These are phyloP conservation scores for Zoanthus sansibaricus DNA, from an alignment of 92 coral and sea anemone genomes.

Conservation along the genomic window DNA sequence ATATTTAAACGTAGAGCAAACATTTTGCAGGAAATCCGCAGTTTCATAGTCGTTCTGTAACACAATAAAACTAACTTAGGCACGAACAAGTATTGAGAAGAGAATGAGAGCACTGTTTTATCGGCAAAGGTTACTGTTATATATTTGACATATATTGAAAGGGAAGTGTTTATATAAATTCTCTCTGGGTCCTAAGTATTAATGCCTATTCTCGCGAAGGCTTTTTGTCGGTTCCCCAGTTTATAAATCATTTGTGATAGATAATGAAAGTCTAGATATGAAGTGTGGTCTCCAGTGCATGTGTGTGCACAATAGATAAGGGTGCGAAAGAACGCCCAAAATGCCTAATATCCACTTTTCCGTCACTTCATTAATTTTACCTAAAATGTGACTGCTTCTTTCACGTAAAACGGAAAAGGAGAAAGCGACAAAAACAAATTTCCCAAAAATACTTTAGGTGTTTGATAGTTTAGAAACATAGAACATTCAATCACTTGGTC, in stretches of 20 bases:
- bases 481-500: background rate
- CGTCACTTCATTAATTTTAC: constrained; percentile 46
- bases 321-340: constrained; percentile 32
- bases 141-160: background rate
- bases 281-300: constrained; percentile 31
- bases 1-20: constrained; percentile 8
- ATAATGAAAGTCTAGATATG: constrained; percentile 45
- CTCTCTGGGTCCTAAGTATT: background rate
- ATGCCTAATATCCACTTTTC: constrained; percentile 14
- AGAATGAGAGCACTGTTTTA: background rate
- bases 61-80: background rate
- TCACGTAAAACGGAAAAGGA: constrained; percentile 9
- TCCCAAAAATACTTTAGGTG: background rate
- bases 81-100: background rate
- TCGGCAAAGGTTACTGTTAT: background rate
- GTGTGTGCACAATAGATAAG: constrained; percentile 38
- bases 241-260: constrained; percentile 90
- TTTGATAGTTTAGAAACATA: constrained; percentile 12
- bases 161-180: background rate
- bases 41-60: background rate
- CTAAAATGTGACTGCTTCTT: constrained; percentile 13
- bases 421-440: background rate
- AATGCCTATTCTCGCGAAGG: background rate
- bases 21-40: constrained; percentile 38
- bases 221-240: constrained; percentile 64